Evolutionary conservation across 1,140 invertebrate genomes (phyloP).

Genomic region (Popillia japonica): DNA sequence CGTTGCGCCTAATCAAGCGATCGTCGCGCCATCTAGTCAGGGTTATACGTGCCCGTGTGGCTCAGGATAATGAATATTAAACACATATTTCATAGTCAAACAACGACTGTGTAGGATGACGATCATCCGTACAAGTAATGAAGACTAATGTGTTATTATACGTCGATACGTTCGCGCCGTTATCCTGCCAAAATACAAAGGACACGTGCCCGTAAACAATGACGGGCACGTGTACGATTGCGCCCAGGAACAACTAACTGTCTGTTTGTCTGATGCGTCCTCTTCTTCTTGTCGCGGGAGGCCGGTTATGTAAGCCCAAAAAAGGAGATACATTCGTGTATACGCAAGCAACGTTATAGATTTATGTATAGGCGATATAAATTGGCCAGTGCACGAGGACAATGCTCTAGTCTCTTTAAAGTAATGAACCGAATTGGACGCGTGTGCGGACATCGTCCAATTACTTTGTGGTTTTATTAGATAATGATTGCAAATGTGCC

Average conservation of each 20-base stretch:
- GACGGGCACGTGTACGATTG: constrained; percentile 43
- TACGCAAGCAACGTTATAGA: too few relatives aligned
- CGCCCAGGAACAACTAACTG: background rate
- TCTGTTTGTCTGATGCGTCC: background rate
- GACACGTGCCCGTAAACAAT: constrained; percentile 40
- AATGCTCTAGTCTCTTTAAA: constrained; percentile 47
- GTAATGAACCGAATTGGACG: constrained; percentile 54
- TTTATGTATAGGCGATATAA: too few relatives aligned
- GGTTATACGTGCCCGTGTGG: background rate
- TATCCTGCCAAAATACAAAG: constrained; percentile 37
- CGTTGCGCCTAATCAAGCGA: constrained; percentile 20
- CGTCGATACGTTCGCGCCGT: constrained; percentile 34
- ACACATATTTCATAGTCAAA: constrained; percentile 46
- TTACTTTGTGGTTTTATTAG: constrained; percentile 58
- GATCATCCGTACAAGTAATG: constrained; percentile 30
- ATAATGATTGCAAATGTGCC: constrained; percentile 47
- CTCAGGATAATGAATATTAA: constrained; percentile 46
- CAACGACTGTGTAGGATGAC: background rate
- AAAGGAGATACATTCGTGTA: background rate
- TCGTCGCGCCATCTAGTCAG: background rate
- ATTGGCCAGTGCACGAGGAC: constrained; percentile 41
- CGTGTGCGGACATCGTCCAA: constrained; percentile 56
- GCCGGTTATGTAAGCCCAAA: background rate
- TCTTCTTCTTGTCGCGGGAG: background rate
- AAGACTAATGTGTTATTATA: constrained; percentile 43